A percentile compares a stretch with the other conserved stretches of the same genome.
Conservation (phyloP, 2,888 invertebrate species). For the Pimpla rufipes region DNA sequence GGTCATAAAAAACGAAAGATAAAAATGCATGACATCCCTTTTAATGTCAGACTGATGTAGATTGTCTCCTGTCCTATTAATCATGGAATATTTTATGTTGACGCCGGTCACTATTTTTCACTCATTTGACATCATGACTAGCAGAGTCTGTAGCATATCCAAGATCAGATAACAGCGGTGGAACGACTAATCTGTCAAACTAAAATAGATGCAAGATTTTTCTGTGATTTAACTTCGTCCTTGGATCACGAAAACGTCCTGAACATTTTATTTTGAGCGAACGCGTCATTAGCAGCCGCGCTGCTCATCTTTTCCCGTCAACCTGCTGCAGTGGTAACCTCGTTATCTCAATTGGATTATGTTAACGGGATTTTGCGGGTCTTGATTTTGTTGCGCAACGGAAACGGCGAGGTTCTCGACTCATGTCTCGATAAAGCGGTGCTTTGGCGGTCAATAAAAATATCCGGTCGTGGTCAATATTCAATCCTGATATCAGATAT, state of each 20-base stretch:
- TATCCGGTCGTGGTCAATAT: neutral
- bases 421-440: conserved; percentile 19
- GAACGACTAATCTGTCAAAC: neutral
- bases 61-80: neutral
- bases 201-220: neutral
- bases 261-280: neutral
- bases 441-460: conserved; percentile 30
- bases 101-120: neutral
- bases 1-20: neutral
- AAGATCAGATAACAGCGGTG: neutral
- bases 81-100: neutral
- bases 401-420: conserved; percentile 29
- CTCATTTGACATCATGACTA: neutral
- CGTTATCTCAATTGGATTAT: conserved; percentile 77
- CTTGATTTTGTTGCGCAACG: conserved; percentile 74
- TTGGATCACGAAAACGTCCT: neutral
- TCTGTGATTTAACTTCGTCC: neutral
- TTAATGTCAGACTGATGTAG: neutral
- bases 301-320: conserved; percentile 12
- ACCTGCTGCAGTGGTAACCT: conserved; percentile 70
- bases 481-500: neutral
- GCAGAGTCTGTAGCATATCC: neutral
- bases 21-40: neutral
- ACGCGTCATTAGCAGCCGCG: conserved; percentile 29
- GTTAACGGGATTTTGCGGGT: conserved; percentile 75